A percentile compares a stretch with the other conserved stretches of the same genome.
phyloP scores from a whole-genome alignment of 2,797 vertebrate species.

The Pristis pectinata region DNA sequence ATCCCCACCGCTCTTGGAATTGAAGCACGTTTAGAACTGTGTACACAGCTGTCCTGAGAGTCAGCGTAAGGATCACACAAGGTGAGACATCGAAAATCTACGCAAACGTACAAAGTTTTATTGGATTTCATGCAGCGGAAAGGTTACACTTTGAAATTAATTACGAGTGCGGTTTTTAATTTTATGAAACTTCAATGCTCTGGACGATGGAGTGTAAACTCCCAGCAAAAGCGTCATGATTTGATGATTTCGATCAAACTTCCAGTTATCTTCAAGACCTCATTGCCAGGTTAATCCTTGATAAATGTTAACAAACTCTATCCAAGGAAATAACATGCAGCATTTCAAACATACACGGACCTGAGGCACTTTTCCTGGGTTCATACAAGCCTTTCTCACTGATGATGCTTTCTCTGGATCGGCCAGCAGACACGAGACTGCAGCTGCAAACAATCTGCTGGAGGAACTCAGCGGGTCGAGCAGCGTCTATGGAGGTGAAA shows the following conservation, averaged over 20 bases:
- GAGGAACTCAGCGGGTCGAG: too few relatives aligned
- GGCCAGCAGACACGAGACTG: too few relatives aligned
- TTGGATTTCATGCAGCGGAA: not conserved
- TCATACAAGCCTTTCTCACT: not conserved
- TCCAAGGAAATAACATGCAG: not conserved
- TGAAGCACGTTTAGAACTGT: not conserved
- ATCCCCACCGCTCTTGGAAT: not conserved
- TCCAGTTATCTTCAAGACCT: not conserved
- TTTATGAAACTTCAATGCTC: not conserved
- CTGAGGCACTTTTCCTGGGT: not conserved
- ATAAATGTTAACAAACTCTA: slow-evolving; percentile 1
- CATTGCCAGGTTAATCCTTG: not conserved
- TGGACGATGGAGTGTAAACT: not conserved
- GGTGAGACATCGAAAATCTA: not conserved
- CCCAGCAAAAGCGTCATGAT: too few relatives aligned
- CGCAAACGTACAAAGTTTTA: not conserved
- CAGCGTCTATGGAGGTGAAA: too few relatives aligned
- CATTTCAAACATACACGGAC: not conserved
- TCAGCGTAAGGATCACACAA: slow-evolving; percentile 1
- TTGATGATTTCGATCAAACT: not conserved
- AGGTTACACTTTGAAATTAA: not conserved
- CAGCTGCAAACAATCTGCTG: too few relatives aligned
- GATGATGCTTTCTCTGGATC: not conserved
- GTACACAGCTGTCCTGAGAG: too few relatives aligned
- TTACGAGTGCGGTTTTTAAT: not conserved